A percentile compares a stretch with the other conserved stretches of the same genome.
phyloP scores from a whole-genome alignment of 2,113 vertebrate genomes.

The Eolophus roseicapilla region DNA sequence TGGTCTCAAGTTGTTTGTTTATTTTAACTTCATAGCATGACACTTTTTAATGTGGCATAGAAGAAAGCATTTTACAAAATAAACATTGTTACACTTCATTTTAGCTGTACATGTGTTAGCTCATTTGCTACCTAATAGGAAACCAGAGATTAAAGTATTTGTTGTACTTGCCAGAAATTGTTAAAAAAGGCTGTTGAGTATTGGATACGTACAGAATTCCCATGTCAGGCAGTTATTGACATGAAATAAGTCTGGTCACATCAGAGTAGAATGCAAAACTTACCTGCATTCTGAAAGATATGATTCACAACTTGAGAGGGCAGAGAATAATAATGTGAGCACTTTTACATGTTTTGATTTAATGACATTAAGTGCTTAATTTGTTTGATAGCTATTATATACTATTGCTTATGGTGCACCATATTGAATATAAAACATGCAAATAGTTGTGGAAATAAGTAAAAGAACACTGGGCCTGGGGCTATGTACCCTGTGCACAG shows the following conservation, averaged over 20 bases:
- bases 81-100: not conserved
- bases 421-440: not conserved
- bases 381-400: not conserved
- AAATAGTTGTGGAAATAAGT: not conserved
- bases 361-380: not conserved
- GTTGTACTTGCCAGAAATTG: not conserved
- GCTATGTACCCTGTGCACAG: not conserved
- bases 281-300: not conserved
- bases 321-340: not conserved
- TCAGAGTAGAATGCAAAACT: not conserved
- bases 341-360: not conserved
- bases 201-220: not conserved
- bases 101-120: not conserved
- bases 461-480: not conserved
- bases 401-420: not conserved
- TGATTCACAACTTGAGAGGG: not conserved
- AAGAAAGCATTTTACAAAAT: not conserved
- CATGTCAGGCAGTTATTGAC: not conserved
- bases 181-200: not conserved
- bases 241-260: not conserved
- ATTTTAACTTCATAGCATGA: not conserved
- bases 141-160: not conserved
- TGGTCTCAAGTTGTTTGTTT: not conserved
- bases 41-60: not conserved
- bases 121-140: not conserved